phyloP scores from a whole-genome alignment of 1,140 invertebrate species.

The Drosophila eugracilis region DNA sequence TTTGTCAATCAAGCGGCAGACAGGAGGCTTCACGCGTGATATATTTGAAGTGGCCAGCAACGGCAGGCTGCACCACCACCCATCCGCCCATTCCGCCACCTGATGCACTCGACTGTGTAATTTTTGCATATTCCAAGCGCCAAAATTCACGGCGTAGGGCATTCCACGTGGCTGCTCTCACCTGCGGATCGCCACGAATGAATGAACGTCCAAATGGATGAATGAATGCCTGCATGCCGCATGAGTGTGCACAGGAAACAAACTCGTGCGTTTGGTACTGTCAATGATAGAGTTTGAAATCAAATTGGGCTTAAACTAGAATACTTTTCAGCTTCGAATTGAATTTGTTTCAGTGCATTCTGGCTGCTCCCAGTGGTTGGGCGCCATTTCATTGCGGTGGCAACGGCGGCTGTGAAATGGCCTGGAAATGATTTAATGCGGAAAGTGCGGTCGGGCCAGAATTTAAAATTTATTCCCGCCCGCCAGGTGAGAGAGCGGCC shows the following conservation, averaged over 20 bases:
- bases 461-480: slow-evolving; percentile 71
- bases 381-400: slow-evolving; percentile 61
- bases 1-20: slow-evolving; percentile 76
- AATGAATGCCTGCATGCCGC: slow-evolving; percentile 51
- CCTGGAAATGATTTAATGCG: slow-evolving; percentile 83
- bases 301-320: too few species aligned
- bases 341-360: background rate
- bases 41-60: slow-evolving; percentile 74
- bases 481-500: slow-evolving; percentile 64
- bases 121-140: slow-evolving; percentile 75
- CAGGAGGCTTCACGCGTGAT: slow-evolving; percentile 72
- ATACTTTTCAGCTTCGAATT: background rate
- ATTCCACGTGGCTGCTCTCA: slow-evolving; percentile 79
- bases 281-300: too few species aligned
- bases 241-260: slow-evolving; percentile 15
- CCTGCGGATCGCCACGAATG: slow-evolving; percentile 77
- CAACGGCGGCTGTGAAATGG: slow-evolving; percentile 77
- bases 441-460: slow-evolving; percentile 75
- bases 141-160: slow-evolving; percentile 50
- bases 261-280: too few species aligned
- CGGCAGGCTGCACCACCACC: slow-evolving; percentile 3
- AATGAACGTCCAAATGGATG: slow-evolving; percentile 51
- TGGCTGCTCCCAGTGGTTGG: slow-evolving; percentile 7
- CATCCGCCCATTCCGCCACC: slow-evolving; percentile 9
- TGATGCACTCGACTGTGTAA: slow-evolving; percentile 75